Percentiles rank a stretch among this genome's conserved stretches.
Evolutionary conservation across 2,797 vertebrate genomes (phyloP).

Genomic region (Ambastaia sidthimunki): DNA sequence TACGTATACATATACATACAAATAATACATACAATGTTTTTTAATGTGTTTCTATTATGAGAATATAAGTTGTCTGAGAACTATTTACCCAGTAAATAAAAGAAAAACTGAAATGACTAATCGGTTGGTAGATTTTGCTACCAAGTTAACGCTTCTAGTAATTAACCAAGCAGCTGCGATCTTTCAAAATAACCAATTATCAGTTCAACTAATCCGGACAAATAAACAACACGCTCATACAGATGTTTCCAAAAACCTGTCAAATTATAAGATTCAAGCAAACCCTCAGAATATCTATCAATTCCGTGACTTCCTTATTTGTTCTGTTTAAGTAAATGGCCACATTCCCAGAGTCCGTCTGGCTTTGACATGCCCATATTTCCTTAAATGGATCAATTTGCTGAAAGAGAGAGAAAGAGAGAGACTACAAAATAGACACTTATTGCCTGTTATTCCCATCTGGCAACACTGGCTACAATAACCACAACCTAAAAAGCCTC

Average conservation of each 20-base stretch:
- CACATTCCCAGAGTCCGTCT: neutral
- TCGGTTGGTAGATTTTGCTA: too few relatives aligned
- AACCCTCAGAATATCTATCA: neutral
- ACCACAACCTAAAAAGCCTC: conserved; percentile 41
- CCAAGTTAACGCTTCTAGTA: too few relatives aligned
- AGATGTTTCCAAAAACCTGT: neutral
- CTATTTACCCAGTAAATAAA: too few relatives aligned
- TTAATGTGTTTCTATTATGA: too few relatives aligned
- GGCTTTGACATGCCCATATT: conserved; percentile 23
- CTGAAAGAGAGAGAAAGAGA: conserved; percentile 30
- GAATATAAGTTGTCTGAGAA: too few relatives aligned
- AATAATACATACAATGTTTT: too few relatives aligned
- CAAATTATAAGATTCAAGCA: neutral
- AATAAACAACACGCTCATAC: neutral
- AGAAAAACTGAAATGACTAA: too few relatives aligned
- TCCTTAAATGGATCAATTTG: conserved; percentile 45
- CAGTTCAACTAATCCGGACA: too few relatives aligned
- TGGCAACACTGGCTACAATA: conserved; percentile 33
- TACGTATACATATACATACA: too few relatives aligned
- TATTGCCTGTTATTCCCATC: conserved; percentile 30
- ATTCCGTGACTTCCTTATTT: neutral
- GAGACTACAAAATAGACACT: conserved; percentile 1
- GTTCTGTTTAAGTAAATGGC: neutral
- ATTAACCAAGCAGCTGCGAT: neutral
- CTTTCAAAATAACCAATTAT: too few relatives aligned